Percentiles rank a stretch among this genome's conserved stretches.
These are phyloP conservation scores for Brotula barbata DNA, from an alignment of 2,797 vertebrate species.

Conservation along the genomic window DNA sequence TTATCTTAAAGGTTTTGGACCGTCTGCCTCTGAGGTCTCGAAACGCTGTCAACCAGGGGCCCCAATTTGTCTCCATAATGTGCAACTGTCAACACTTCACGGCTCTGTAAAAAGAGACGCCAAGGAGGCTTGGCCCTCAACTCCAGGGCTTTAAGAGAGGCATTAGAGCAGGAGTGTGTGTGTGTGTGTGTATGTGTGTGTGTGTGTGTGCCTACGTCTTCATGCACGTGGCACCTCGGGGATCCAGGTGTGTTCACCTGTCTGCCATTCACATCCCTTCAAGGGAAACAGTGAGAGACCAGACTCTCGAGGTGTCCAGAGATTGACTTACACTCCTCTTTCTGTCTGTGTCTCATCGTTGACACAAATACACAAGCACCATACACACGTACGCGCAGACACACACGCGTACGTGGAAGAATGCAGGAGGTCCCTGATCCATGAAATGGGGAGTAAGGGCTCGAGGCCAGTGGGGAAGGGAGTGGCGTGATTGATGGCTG, in stretches of 20 bases:
- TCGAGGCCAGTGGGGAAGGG: slow-evolving; percentile 58
- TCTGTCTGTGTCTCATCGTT: slow-evolving; percentile 49
- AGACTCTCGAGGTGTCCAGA: slow-evolving; percentile 54
- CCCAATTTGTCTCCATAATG: slow-evolving; percentile 69
- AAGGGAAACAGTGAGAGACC: slow-evolving; percentile 57
- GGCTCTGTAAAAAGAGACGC: slow-evolving; percentile 49
- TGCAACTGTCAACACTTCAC: slow-evolving; percentile 65
- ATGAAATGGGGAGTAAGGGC: slow-evolving; percentile 77
- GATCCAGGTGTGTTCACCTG: slow-evolving; percentile 71
- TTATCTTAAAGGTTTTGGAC: slow-evolving; percentile 45
- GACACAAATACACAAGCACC: slow-evolving; percentile 33
- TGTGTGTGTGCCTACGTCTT: slow-evolving; percentile 6
- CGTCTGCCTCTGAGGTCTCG: slow-evolving; percentile 42
- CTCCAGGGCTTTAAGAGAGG: slow-evolving; percentile 36
- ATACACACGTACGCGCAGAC: neutral
- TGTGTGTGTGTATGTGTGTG: slow-evolving; percentile 16
- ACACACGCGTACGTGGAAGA: slow-evolving; percentile 39
- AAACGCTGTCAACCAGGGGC: slow-evolving; percentile 35
- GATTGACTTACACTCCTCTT: slow-evolving; percentile 63
- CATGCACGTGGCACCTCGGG: slow-evolving; percentile 32
- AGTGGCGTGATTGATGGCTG: slow-evolving; percentile 70
- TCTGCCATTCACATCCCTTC: slow-evolving; percentile 57
- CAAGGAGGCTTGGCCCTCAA: slow-evolving; percentile 39
- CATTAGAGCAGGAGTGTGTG: slow-evolving; percentile 29
- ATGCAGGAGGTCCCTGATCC: slow-evolving; percentile 71